phyloP scores from a whole-genome alignment of 2,888 invertebrate species.

The Latheticus oryzae region DNA sequence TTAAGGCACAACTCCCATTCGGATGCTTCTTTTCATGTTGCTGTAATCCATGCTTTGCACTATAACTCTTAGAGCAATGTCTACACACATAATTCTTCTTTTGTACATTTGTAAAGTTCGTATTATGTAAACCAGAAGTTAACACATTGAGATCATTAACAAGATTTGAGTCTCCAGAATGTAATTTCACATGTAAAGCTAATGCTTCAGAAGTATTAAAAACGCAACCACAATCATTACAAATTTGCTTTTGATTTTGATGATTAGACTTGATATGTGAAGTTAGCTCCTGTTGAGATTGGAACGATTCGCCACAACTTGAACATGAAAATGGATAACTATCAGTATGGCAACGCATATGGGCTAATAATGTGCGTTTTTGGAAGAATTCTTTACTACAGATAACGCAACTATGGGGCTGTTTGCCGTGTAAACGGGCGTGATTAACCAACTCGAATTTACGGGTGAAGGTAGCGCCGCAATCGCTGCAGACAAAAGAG shows the following conservation, averaged over 20 bases:
- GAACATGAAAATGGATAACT: constrained; percentile 80
- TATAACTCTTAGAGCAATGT: constrained; percentile 85
- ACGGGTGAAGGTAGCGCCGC: constrained; percentile 85
- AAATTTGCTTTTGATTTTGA: constrained; percentile 53
- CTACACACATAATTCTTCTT: constrained; percentile 80
- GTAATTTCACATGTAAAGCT: constrained; percentile 81
- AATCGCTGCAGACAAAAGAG: constrained; percentile 93
- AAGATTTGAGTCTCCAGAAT: constrained; percentile 83
- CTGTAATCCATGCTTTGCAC: constrained; percentile 83
- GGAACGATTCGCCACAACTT: constrained; percentile 82
- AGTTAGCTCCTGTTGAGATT: constrained; percentile 76
- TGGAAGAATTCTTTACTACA: constrained; percentile 89
- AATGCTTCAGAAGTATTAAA: constrained; percentile 80
- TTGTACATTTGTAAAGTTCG: constrained; percentile 35
- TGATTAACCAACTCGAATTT: constrained; percentile 90
- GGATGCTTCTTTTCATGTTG: constrained; percentile 85
- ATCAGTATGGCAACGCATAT: constrained; percentile 82
- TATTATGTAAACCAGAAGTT: constrained; percentile 78
- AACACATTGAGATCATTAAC: constrained; percentile 85
- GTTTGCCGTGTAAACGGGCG: constrained; percentile 82
- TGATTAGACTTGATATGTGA: constrained; percentile 68
- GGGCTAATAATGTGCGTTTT: constrained; percentile 84
- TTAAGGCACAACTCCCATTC: constrained; percentile 82
- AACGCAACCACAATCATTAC: constrained; percentile 73
- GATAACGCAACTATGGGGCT: constrained; percentile 84